phyloP scores from a whole-genome alignment of 2,797 vertebrate species.

The Pipistrellus pygmaeus region DNA sequence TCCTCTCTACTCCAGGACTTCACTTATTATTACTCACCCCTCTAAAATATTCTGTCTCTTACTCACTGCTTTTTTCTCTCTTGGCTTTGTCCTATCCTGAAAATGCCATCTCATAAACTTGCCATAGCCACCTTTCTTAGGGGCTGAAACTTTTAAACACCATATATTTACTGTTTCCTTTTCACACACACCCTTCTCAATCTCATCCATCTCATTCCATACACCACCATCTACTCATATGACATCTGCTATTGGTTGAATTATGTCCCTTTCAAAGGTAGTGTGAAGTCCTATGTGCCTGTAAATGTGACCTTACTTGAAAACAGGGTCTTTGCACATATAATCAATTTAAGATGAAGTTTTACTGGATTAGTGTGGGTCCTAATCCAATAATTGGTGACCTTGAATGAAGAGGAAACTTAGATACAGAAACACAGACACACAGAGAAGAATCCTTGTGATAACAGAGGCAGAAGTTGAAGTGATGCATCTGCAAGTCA shows the following conservation, averaged over 20 bases:
- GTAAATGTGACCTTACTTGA: neutral
- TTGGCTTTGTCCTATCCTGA: neutral
- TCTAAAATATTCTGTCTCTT: constrained; percentile 2
- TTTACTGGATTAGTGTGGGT: neutral
- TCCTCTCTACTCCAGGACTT: neutral
- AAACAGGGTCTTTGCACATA: neutral
- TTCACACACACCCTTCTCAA: neutral
- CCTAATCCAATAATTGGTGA: neutral
- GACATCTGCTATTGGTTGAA: neutral
- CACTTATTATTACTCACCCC: neutral
- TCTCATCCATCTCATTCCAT: neutral
- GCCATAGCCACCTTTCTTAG: neutral
- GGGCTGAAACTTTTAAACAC: neutral
- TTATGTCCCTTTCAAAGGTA: neutral
- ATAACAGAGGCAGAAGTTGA: neutral
- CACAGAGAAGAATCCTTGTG: neutral
- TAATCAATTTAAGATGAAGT: neutral
- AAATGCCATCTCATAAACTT: neutral
- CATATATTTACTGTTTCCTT: neutral
- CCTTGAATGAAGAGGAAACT: neutral
- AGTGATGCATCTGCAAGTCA: neutral
- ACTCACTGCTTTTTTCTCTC: neutral
- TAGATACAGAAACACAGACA: neutral
- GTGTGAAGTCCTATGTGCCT: neutral
- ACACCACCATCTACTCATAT: neutral